A percentile compares a stretch with the other conserved stretches of the same genome.
Evolutionary conservation across 2,888 invertebrate species (phyloP).

Genomic region (Leucoptera coffeella): DNA sequence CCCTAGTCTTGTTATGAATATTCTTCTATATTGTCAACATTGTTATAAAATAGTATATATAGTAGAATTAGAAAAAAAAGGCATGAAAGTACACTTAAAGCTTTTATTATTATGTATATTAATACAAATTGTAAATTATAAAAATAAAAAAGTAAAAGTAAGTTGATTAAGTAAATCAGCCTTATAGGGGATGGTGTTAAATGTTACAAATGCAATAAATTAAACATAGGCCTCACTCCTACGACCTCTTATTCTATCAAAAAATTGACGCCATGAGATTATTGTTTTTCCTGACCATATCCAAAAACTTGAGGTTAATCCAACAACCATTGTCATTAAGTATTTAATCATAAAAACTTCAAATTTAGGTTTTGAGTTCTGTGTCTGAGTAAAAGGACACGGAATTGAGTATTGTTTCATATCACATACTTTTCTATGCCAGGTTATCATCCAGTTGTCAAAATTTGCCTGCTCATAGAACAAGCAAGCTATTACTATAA

Average conservation of each 20-base stretch:
- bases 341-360: slow-evolving; percentile 95
- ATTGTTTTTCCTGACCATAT: slow-evolving; percentile 96
- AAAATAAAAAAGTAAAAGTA: no score
- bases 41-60: no score
- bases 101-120: no score
- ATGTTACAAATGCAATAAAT: no score
- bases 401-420: slow-evolving; percentile 70
- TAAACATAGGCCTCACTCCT: slow-evolving; percentile 46
- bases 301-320: slow-evolving; percentile 96
- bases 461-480: slow-evolving; percentile 91
- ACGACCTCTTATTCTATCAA: slow-evolving; percentile 66
- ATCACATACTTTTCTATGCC: slow-evolving; percentile 75
- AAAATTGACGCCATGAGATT: slow-evolving; percentile 85
- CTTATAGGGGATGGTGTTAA: no score
- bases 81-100: no score
- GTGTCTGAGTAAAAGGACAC: slow-evolving; percentile 58
- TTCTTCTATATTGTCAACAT: no score
- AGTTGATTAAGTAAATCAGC: no score
- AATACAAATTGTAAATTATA: no score
- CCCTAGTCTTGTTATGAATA: no score
- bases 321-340: slow-evolving; percentile 93
- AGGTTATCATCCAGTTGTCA: slow-evolving; percentile 86
- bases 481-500: slow-evolving; percentile 87
- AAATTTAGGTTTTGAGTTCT: slow-evolving; percentile 60
- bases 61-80: no score